phyloP scores from a whole-genome alignment of 2,888 invertebrate species.

The Gymnosoma rotundatum region DNA sequence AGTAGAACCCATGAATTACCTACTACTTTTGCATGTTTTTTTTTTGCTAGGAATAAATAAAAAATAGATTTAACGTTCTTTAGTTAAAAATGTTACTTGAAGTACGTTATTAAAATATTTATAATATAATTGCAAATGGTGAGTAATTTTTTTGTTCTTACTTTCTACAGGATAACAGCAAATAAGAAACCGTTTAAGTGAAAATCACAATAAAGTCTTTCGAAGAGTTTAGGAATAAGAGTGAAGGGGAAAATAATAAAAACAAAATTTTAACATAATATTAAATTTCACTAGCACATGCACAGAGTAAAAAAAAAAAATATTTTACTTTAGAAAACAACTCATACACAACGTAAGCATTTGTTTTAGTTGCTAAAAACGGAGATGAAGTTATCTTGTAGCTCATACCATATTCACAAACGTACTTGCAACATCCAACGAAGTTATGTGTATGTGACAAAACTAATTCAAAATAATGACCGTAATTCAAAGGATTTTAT shows the following conservation, averaged over 20 bases:
- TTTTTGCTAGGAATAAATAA: no score
- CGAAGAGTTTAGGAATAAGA: not conserved
- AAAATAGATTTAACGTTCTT: not conserved
- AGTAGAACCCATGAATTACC: no score
- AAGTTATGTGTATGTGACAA: conserved; percentile 38
- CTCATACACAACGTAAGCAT: conserved; percentile 12
- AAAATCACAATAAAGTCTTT: conserved; percentile 33
- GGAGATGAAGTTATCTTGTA: conserved; percentile 5
- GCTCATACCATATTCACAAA: not conserved
- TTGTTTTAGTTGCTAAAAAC: conserved; percentile 31
- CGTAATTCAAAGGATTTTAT: conserved; percentile 69
- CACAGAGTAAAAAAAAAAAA: conserved; percentile 44
- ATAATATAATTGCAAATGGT: conserved; percentile 25
- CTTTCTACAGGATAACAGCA: not conserved
- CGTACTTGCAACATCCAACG: conserved; percentile 6
- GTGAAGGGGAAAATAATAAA: not conserved
- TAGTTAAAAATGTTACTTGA: not conserved
- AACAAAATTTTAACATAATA: conserved; percentile 37
- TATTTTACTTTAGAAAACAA: conserved; percentile 28
- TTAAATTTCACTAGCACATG: conserved; percentile 53
- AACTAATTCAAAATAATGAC: conserved; percentile 70
- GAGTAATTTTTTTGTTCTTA: not conserved
- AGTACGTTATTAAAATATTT: conserved; percentile 12
- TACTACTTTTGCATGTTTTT: no score
- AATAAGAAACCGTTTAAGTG: conserved; percentile 1